These are phyloP conservation scores for Gastrophryne carolinensis DNA, from an alignment of 2,797 vertebrate genomes.

Conservation along the genomic window DNA sequence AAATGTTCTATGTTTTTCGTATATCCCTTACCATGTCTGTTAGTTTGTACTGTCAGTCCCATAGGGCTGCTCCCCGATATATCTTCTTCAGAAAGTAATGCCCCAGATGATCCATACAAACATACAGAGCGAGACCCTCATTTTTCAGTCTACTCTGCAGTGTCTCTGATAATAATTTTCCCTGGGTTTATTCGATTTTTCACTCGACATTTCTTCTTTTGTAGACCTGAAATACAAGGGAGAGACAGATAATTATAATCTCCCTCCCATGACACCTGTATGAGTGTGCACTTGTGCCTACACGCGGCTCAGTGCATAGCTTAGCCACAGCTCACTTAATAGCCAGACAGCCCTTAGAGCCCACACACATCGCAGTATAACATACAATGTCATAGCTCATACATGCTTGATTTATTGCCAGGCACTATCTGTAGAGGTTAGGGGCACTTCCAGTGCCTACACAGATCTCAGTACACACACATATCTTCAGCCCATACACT, in stretches of 20 bases:
- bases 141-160: neutral
- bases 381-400: neutral
- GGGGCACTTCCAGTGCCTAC: neutral
- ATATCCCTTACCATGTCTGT: neutral
- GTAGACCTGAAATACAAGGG: neutral
- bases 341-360: too few relatives aligned
- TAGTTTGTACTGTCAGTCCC: neutral
- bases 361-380: neutral
- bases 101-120: neutral
- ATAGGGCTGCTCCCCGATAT: neutral
- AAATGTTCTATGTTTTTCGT: neutral
- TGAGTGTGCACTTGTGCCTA: neutral
- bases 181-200: neutral
- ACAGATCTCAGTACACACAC: neutral
- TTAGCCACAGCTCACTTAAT: neutral
- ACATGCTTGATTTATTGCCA: neutral
- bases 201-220: neutral
- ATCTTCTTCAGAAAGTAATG: neutral
- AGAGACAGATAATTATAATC: slow-evolving; percentile 23
- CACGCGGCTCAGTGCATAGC: neutral
- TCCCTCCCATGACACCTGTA: slow-evolving; percentile 12
- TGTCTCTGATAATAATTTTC: neutral
- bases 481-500: neutral
- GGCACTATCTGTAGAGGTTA: neutral
- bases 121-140: slow-evolving; percentile 49